Evolutionary conservation across 2,113 vertebrate species (phyloP), one percentile per base, ranked within the genome.

Genomic region (Hippocampus barbouri): DNA sequence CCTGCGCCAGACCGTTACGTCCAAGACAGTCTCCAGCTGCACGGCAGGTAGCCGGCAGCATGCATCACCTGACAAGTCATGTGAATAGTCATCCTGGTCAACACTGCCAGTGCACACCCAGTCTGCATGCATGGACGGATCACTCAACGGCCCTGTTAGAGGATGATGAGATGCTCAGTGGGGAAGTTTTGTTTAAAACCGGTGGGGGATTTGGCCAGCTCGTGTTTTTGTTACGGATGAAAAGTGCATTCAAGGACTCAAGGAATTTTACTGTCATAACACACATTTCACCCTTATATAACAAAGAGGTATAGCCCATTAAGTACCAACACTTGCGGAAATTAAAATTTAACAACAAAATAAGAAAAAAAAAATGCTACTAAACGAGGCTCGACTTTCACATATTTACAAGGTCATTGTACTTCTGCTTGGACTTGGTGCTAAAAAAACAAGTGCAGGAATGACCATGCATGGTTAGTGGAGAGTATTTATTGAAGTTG

Each of bases 1-100:
- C 34, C 10, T 43, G 3, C 11, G 56, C 45, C 61, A 71, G 61
- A 63, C 21, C 61, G 12, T 56, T n/a, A 25, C 18, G 34, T 49
- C 20, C 38, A 57, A 76, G 80, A 78, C 66, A 72, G 65, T 69
- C 74, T 75, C 68, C 70, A 72, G 74, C 38, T 68, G 76, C 80
- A 40, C 85, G 2, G 14, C 77, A 56, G 74, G 83, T 78, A 67
- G 56, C 25, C 38, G 9, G 64, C 64, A 69, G 66, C 82, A 30
- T 67, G 59, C 63, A 75, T 79, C 76, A 86, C 76, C 79, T 83
- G 84, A 87, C n/a, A 2, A 74, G 21, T 71, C 80, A 78, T 66
- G 75, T 80, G 82, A 83, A 63, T 67, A 67, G 79, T 80, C 53
- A 75, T 43, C 74, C 66, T 25, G n/a, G 70, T 68, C 65, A 76